Percentiles rank a stretch among this genome's conserved stretches.
phyloP scores from a whole-genome alignment of 2,797 vertebrate genomes.

The Sparus aurata region DNA sequence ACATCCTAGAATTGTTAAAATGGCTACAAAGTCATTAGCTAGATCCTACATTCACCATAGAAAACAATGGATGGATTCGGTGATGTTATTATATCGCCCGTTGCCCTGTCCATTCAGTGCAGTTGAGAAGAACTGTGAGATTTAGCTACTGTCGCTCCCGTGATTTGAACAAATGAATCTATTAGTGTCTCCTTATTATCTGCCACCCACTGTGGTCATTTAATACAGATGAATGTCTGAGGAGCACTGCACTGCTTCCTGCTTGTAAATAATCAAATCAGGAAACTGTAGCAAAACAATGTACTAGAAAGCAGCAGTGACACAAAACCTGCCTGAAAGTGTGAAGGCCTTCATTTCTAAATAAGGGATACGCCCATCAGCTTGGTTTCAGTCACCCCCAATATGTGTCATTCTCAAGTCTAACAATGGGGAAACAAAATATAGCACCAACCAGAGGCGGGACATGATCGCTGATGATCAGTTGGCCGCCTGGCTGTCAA shows the following conservation, averaged over 20 bases:
- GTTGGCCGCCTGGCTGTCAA: too few species aligned
- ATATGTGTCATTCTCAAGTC: background rate
- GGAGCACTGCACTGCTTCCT: constrained; percentile 57
- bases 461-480: background rate
- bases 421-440: background rate
- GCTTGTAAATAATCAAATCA: constrained; percentile 67
- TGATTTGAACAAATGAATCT: constrained; percentile 63
- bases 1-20: background rate
- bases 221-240: constrained; percentile 66
- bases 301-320: constrained; percentile 14
- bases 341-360: background rate
- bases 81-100: background rate
- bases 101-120: constrained; percentile 13
- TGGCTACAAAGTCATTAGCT: background rate
- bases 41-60: background rate
- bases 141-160: constrained; percentile 36
- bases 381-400: background rate
- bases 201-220: constrained; percentile 53
- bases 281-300: constrained; percentile 48
- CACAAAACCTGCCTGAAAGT: background rate
- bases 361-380: background rate
- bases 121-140: constrained; percentile 29
- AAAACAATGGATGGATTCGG: background rate
- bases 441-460: background rate
- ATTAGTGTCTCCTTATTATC: constrained; percentile 65